phyloP scores from a whole-genome alignment of 2,888 invertebrate species.

The Hypomecis atomaria region DNA sequence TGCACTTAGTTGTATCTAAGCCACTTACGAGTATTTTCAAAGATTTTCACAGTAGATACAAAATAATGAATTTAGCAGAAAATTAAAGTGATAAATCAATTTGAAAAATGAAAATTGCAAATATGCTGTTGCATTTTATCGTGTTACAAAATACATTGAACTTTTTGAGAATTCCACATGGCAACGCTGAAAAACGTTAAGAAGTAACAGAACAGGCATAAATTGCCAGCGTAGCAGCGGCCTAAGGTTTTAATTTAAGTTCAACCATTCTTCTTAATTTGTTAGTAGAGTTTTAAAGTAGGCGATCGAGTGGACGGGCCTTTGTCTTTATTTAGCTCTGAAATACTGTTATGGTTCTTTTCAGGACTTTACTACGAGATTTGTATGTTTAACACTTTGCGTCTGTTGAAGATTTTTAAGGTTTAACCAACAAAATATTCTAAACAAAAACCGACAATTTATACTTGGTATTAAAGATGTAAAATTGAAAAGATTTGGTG shows the following conservation, averaged over 20 bases:
- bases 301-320: conserved; percentile 52
- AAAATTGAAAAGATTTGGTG: neutral
- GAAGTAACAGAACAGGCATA: conserved; percentile 71
- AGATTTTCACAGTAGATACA: too few species aligned
- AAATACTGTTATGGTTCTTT: conserved; percentile 41
- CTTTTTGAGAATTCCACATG: conserved; percentile 27
- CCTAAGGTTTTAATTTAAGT: conserved; percentile 82
- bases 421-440: neutral
- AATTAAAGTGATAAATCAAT: too few species aligned
- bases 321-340: conserved; percentile 38
- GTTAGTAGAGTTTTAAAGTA: conserved; percentile 62
- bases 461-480: neutral
- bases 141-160: conserved; percentile 18
- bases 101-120: too few species aligned
- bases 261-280: conserved; percentile 81
- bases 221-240: conserved; percentile 59
- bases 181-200: conserved; percentile 34
- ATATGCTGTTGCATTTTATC: too few species aligned
- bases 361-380: conserved; percentile 36
- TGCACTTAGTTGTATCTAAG: too few species aligned
- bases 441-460: neutral
- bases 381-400: conserved; percentile 24
- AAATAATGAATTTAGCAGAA: too few species aligned
- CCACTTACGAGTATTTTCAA: too few species aligned
- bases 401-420: neutral